Evolutionary conservation across 1,140 invertebrate species (phyloP).

Genomic region (Cydia splendana): DNA sequence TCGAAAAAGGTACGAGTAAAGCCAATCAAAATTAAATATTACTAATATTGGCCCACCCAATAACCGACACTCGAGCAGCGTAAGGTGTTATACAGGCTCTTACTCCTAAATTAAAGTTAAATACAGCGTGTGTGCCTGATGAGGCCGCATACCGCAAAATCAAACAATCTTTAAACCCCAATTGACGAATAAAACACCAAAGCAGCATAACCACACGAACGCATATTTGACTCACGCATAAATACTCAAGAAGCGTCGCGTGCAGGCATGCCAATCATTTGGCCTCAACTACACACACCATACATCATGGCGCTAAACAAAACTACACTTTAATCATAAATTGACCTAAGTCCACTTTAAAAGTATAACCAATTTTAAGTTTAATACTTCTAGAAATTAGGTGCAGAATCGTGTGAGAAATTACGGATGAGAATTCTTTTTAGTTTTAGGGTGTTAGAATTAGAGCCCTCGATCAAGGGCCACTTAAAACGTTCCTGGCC

Average conservation of each 20-base stretch:
- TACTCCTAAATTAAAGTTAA: neutral
- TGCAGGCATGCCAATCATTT: slow-evolving; percentile 13
- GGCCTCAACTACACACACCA: neutral
- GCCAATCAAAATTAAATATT: no score
- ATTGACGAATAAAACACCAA: neutral
- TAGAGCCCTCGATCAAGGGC: slow-evolving; percentile 9
- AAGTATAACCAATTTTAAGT: neutral
- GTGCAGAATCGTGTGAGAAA: neutral
- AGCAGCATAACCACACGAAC: neutral
- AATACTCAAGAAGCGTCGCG: neutral
- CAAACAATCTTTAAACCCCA: neutral
- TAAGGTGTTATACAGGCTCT: neutral
- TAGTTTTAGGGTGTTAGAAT: neutral
- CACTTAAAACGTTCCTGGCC: neutral
- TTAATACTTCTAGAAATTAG: neutral
- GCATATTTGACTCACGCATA: slow-evolving; percentile 7
- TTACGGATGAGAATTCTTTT: neutral
- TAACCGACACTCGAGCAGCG: no score
- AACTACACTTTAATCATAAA: neutral
- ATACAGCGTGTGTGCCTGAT: neutral
- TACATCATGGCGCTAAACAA: slow-evolving; percentile 16
- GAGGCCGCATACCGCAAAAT: neutral
- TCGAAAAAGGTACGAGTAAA: no score
- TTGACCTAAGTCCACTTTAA: neutral
- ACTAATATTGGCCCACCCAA: neutral